Base-by-base conservation (phyloP, 2,797 vertebrate species). In the Scleropages formosus region DNA sequence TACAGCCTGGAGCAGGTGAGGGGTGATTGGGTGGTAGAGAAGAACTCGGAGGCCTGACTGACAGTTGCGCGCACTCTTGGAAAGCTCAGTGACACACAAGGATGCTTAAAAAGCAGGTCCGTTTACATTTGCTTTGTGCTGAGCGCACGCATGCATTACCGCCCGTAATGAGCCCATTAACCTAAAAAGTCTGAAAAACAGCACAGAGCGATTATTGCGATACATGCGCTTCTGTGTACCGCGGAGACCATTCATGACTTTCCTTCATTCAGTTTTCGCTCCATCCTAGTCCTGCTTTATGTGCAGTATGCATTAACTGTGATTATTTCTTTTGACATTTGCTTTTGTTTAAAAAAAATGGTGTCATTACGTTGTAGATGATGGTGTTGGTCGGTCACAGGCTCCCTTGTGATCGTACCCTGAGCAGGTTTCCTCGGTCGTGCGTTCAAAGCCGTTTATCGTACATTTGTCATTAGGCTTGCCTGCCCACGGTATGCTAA, bases 401-500 rank as follows among this genome's bases (percentile, higher is more conserved):
- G n/a, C 31, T n/a, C 8, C 47, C 27, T 59, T 16, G 3, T 22
- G 26, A 46, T 60, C 31, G 39, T 72, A 0, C 2, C 26, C 2
- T 44, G 16, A 60, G 11, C 9, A 12, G 10, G 53, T 60, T 18
- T 63, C 27, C 49, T 44, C 13, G 27, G 2, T 22, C 51, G n/a
- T 58, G 16, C 18, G 4, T 58, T 72, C 47, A 18, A 58, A 27
- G 26, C 67, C 31, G 22, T 59, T 61, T 71, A 26, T 56, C 72
- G 24, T 20, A 44, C 22, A 27, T 15, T 70, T 24, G 22, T 53
- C 72, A n/a, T 72, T 72, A 72, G 26, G 47, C 69, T 39, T 72
- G 51, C 24, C 69, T 72, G 26, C 69, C 69, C 69, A 58, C 51
- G 20, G n/a, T 59, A 58, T 58, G 51, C 53, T 59, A 58, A 72